Evolutionary conservation across 1,140 invertebrate species (phyloP), one percentile per base, ranked within the genome.

Genomic region (Schlechtendalia chinensis): DNA sequence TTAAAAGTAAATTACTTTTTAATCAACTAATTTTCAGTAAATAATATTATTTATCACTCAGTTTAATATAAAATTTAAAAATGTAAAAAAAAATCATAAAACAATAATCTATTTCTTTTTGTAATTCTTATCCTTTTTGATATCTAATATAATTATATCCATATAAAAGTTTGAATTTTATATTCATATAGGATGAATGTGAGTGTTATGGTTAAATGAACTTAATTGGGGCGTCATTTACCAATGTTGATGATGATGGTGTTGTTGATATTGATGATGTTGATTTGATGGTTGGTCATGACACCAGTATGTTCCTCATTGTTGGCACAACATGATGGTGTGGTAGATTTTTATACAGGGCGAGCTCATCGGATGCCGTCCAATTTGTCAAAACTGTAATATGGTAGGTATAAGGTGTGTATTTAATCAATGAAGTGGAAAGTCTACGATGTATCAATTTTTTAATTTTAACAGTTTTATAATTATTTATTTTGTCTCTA

Each of bases 271-370:
- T 79, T 79, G 75, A 79, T 79, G 56, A 61, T 79, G 75, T 59
- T 79, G 72, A 39, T 75, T 56, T 75, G 72, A 75, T 75, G 53
- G 65, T 50, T 79, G 58, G 16, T 61, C 75, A 63, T 79, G 75
- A 79, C 56, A 79, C 58, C 56, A 45, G 56, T 79, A 59, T 79
- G 54, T 79, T 79, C 56, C 75, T 61, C 75, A 63, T 79, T 79
- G 75, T 79, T 79, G 75, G 75, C 56, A 79, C 75, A 79, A 79
- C 54, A 61, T 79, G 75, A 79, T 79, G 75, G 75, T 79, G 32
- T 79, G 75, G 75, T 79, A 79, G 75, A 79, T 79, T 79, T 79
- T 79, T 79, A 79, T 61, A 79, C 75, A 79, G 75, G 75, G 75
- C 75, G 39, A 79, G 54, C 58, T 79, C 75, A 79, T 61, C 75